A percentile compares a stretch with the other conserved stretches of the same genome.
These are phyloP conservation scores for Trachythela sp. DNA, from an alignment of 64 coral and sea anemone genomes.

Conservation along the genomic window DNA sequence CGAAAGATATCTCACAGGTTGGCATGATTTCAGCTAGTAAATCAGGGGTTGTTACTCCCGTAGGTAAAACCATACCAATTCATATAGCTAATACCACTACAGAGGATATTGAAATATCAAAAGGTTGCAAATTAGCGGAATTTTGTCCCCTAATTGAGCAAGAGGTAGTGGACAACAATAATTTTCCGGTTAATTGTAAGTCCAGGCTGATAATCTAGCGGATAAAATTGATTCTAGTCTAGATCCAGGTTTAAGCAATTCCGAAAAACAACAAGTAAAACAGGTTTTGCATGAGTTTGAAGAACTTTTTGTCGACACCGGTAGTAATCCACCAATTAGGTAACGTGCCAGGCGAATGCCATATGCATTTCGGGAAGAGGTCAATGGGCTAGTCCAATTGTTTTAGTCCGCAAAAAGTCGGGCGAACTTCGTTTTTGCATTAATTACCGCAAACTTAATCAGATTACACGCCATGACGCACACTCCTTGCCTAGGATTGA, in stretches of 20 bases:
- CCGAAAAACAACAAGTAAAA: neutral
- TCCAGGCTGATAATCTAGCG: neutral
- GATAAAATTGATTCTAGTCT: neutral
- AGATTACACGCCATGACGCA: neutral
- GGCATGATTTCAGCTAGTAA: neutral
- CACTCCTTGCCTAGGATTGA: slow-evolving; percentile 27
- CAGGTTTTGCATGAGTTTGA: neutral
- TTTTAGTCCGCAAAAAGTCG: slow-evolving; percentile 32
- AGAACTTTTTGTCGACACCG: neutral
- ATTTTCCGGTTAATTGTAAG: neutral
- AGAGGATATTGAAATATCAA: neutral
- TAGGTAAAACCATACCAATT: neutral
- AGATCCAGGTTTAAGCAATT: neutral
- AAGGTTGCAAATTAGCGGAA: neutral
- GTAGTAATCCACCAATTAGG: slow-evolving; percentile 9
- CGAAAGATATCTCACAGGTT: neutral
- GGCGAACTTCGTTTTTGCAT: slow-evolving; percentile 29
- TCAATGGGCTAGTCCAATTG: slow-evolving; percentile 21
- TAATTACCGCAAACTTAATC: slow-evolving; percentile 27
- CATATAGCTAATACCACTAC: neutral
- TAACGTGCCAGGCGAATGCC: slow-evolving; percentile 16
- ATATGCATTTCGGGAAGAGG: slow-evolving; percentile 18
- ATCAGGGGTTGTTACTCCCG: neutral
- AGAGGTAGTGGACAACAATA: neutral
- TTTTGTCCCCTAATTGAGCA: neutral